A percentile compares a stretch with the other conserved stretches of the same genome.
phyloP scores from a whole-genome alignment of 2,113 vertebrate genomes.

The Dicerorhinus sumatrensis region DNA sequence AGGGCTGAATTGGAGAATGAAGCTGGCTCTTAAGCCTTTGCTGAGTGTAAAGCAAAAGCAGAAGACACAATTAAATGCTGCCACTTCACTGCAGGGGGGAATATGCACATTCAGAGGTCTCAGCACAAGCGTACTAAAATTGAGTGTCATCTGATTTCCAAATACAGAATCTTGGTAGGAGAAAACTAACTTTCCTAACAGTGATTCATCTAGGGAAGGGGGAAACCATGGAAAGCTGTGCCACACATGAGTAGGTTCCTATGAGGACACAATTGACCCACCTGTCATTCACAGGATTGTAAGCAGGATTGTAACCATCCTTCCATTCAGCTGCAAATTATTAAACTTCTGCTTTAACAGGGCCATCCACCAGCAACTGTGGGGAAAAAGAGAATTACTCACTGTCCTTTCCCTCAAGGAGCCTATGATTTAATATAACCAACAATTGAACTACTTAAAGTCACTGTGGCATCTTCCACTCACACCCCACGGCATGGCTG shows the following conservation, averaged over 20 bases:
- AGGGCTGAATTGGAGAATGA: neutral
- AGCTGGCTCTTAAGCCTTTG: neutral
- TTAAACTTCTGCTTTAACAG: neutral
- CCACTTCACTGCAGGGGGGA: too few species aligned
- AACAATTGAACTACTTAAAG: neutral
- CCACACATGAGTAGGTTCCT: neutral
- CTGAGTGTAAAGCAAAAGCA: neutral
- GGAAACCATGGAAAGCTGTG: neutral
- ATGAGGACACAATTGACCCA: accelerated
- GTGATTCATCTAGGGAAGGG: neutral
- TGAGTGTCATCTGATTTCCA: neutral
- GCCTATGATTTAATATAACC: neutral
- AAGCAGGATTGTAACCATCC: neutral
- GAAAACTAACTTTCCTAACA: neutral
- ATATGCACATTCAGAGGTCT: neutral
- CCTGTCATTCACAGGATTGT: neutral
- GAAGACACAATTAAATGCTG: neutral
- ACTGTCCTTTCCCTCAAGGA: neutral
- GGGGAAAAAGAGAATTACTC: neutral
- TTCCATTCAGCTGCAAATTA: neutral
- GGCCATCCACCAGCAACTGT: neutral
- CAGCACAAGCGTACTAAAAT: neutral
- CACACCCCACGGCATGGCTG: accelerated
- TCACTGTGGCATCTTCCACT: neutral
- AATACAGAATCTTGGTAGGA: neutral